Percentiles rank a stretch among this genome's conserved stretches.
Evolutionary conservation across 2,888 invertebrate genomes (phyloP).

Genomic region (Prosapia bicincta): DNA sequence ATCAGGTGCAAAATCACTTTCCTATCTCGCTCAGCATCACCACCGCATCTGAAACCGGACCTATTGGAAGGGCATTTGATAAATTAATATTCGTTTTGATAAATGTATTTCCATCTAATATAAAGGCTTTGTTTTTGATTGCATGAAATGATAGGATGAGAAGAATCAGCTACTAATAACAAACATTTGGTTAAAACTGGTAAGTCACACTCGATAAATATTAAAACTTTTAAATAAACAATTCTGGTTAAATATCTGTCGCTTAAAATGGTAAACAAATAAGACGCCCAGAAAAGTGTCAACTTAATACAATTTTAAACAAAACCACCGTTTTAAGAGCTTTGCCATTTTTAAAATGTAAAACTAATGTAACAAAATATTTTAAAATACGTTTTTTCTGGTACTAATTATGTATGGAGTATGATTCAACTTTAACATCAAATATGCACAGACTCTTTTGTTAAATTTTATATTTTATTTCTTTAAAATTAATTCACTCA

Average conservation of each 20-base stretch:
- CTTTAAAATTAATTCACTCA: neutral
- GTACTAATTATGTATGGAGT: neutral
- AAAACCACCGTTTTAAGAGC: too few relatives aligned
- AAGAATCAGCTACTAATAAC: slow-evolving; percentile 96
- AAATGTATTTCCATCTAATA: neutral
- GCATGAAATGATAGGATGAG: slow-evolving; percentile 69
- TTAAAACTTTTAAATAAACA: slow-evolving; percentile 25
- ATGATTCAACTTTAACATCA: neutral
- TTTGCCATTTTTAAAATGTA: too few relatives aligned
- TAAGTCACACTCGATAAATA: slow-evolving; percentile 55
- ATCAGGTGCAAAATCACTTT: too few relatives aligned
- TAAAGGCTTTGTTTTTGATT: slow-evolving; percentile 38
- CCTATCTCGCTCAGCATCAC: too few relatives aligned
- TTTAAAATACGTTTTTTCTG: neutral
- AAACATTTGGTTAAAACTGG: slow-evolving; percentile 95
- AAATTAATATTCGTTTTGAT: neutral
- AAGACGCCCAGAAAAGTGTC: slow-evolving; percentile 21
- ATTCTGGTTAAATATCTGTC: slow-evolving; percentile 15
- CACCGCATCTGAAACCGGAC: too few relatives aligned
- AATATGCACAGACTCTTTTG: neutral
- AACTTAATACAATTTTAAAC: neutral
- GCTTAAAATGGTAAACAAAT: slow-evolving; percentile 30
- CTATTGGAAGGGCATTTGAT: neutral
- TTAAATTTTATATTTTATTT: neutral
- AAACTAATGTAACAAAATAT: too few relatives aligned